Percentiles rank a stretch among this genome's conserved stretches.
These are phyloP conservation scores for Hoplostethus mediterraneus DNA, from an alignment of 2,797 vertebrate species.

Conservation along the genomic window DNA sequence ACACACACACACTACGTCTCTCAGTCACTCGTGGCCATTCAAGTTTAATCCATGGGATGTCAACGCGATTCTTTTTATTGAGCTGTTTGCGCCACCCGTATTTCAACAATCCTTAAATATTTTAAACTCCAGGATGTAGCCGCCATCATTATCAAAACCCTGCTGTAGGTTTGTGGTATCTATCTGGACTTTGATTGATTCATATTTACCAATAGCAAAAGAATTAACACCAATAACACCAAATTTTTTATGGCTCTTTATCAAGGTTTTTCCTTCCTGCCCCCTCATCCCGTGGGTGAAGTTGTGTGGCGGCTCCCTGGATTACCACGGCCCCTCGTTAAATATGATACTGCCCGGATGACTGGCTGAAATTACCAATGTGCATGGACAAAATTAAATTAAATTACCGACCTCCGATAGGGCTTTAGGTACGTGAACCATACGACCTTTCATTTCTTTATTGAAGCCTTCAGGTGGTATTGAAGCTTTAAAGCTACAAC, in stretches of 20 bases:
- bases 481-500: too few species aligned
- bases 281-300: too few species aligned
- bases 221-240: too few species aligned
- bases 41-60: constrained; percentile 72
- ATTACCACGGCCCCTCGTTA: too few species aligned
- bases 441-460: too few species aligned
- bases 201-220: constrained; percentile 22
- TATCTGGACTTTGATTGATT: background rate
- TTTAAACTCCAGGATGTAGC: constrained; percentile 47
- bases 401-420: too few species aligned
- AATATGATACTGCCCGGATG: too few species aligned
- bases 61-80: constrained; percentile 63
- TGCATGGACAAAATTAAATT: too few species aligned
- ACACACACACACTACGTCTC: constrained; percentile 15
- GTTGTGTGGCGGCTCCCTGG: too few species aligned
- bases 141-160: constrained; percentile 11
- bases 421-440: too few species aligned
- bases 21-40: constrained; percentile 58
- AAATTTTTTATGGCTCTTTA: constrained; percentile 8
- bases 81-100: constrained; percentile 65
- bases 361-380: too few species aligned
- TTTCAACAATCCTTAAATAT: constrained; percentile 69
- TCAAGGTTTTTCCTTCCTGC: background rate
- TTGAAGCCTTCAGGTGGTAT: too few species aligned
- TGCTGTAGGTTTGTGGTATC: background rate